phyloP scores from a whole-genome alignment of 2,113 vertebrate genomes.

The Silurus asotus region DNA sequence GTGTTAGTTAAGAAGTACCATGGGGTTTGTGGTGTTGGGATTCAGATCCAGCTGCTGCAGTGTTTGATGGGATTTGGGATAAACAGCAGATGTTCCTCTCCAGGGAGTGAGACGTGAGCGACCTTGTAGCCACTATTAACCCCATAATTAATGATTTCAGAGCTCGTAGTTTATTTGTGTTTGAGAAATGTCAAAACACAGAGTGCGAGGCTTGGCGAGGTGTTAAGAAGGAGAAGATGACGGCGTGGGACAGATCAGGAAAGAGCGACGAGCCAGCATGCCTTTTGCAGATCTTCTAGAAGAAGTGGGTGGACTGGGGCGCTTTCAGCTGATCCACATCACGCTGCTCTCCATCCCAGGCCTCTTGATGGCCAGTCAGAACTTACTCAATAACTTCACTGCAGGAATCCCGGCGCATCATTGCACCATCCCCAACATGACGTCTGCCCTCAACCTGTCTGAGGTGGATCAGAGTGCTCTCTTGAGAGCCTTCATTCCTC shows the following conservation, averaged over 20 bases:
- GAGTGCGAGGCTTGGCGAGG: background rate
- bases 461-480: conserved; percentile 52
- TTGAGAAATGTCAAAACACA: background rate
- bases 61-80: conserved; percentile 4
- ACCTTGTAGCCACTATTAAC: conserved; percentile 34
- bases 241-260: background rate
- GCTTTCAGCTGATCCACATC: conserved; percentile 79
- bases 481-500: conserved; percentile 67
- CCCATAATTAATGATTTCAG: conserved; percentile 36
- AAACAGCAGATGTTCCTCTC: conserved; percentile 32
- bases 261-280: conserved; percentile 52
- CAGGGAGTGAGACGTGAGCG: conserved; percentile 13
- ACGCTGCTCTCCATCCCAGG: conserved; percentile 71
- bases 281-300: conserved; percentile 73
- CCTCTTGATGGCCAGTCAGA: conserved; percentile 80
- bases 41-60: background rate
- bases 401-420: conserved; percentile 74
- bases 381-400: conserved; percentile 79
- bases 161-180: conserved; percentile 10
- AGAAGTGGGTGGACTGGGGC: conserved; percentile 70
- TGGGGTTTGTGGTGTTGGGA: background rate
- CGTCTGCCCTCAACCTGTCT: conserved; percentile 39
- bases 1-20: background rate
- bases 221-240: background rate
- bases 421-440: conserved; percentile 66